Evolutionary conservation across 2,888 invertebrate genomes (phyloP).

Genomic region (Ichneumoninae sp.): DNA sequence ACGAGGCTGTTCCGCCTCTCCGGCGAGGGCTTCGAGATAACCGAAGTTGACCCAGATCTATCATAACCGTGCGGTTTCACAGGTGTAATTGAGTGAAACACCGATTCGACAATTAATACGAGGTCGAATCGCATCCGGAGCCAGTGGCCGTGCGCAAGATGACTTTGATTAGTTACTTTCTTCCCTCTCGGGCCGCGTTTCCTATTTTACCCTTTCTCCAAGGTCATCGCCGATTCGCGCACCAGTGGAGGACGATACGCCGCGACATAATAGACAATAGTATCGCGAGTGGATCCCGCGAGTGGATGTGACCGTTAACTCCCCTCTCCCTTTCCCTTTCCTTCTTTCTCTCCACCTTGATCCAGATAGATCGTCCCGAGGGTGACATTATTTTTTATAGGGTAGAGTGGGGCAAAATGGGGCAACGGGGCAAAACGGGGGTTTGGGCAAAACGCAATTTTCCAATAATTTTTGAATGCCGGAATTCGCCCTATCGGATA

Average conservation of each 20-base stretch:
- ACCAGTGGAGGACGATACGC: not conserved
- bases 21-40: not conserved
- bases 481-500: too few relatives aligned
- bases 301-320: constrained; percentile 1
- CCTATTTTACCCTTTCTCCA: not conserved
- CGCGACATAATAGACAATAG: not conserved
- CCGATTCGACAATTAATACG: constrained; percentile 21
- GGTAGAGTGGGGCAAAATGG: too few relatives aligned
- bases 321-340: not conserved
- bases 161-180: constrained; percentile 10
- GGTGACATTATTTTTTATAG: constrained; percentile 6
- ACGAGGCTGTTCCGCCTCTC: not conserved
- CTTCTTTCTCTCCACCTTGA: not conserved
- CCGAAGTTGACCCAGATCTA: constrained; percentile 7
- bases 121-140: constrained; percentile 2
- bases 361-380: not conserved
- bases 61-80: not conserved
- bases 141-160: constrained; percentile 24
- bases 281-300: constrained; percentile 14
- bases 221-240: constrained; percentile 20
- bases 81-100: not conserved
- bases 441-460: too few relatives aligned
- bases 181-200: not conserved
- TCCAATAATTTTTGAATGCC: too few relatives aligned
- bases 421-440: too few relatives aligned